Percentiles rank a stretch among this genome's conserved stretches.
Evolutionary conservation across 2,888 invertebrate genomes (phyloP).

Genomic region (Torymus auratus): DNA sequence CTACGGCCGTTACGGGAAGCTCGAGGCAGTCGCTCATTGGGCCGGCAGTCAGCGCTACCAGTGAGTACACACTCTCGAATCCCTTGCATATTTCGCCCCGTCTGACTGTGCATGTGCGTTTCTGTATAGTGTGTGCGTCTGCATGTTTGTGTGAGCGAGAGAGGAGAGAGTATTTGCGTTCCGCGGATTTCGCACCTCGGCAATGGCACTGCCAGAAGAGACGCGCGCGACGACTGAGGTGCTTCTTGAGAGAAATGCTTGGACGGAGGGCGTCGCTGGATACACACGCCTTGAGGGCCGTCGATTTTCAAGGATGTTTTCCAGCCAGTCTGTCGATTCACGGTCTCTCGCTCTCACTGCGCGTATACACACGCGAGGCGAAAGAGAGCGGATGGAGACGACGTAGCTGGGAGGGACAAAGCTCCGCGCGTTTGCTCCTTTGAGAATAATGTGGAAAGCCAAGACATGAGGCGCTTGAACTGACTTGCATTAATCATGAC

Average conservation of each 20-base stretch:
- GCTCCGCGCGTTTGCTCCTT: too few species aligned
- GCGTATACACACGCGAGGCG: too few species aligned
- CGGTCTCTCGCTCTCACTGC: neutral
- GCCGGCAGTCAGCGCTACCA: conserved; percentile 86
- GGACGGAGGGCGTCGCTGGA: too few species aligned
- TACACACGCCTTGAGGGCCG: too few species aligned
- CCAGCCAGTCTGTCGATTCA: neutral
- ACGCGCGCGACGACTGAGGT: too few species aligned
- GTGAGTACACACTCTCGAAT: conserved; percentile 78
- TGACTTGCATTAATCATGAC: too few species aligned
- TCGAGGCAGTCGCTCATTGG: conserved; percentile 80
- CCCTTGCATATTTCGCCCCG: conserved; percentile 15
- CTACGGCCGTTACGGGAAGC: conserved; percentile 69
- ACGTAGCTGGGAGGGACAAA: too few species aligned
- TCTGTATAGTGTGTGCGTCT: neutral
- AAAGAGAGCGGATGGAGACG: too few species aligned
- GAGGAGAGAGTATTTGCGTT: too few species aligned
- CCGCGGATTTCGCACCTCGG: neutral
- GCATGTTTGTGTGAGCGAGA: neutral
- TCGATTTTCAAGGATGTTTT: neutral
- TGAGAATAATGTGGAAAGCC: too few species aligned
- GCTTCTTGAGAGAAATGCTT: too few species aligned
- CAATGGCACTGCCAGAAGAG: neutral
- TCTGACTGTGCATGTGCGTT: neutral
- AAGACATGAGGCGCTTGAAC: too few species aligned